A percentile compares a stretch with the other conserved stretches of the same genome.
These are phyloP conservation scores for Urocitellus parryii DNA, from an alignment of 2,113 vertebrate genomes.

Conservation along the genomic window DNA sequence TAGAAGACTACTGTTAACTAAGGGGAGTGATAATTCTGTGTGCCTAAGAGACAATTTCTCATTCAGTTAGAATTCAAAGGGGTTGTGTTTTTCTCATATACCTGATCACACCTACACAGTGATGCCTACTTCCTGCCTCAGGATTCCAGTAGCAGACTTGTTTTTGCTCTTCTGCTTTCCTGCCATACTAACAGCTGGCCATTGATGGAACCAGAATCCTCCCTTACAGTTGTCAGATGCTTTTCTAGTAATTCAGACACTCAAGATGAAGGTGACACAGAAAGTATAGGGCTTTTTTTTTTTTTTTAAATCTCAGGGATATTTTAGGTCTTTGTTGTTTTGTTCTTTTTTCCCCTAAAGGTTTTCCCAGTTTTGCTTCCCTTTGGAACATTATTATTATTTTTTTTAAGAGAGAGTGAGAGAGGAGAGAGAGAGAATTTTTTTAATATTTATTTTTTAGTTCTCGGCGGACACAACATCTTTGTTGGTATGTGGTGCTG, in stretches of 20 bases:
- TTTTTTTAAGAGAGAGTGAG: no score
- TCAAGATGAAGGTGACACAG: neutral
- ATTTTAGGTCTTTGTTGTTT: neutral
- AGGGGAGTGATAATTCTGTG: neutral
- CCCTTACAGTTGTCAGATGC: neutral
- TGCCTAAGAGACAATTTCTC: neutral
- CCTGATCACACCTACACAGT: neutral
- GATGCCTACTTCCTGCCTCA: neutral
- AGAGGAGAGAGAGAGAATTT: no score
- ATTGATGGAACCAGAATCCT: neutral
- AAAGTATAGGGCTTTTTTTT: neutral
- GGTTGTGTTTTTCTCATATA: neutral
- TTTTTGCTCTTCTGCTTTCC: neutral
- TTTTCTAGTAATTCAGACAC: neutral
- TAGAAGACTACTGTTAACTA: neutral
- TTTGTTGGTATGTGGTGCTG: no score
- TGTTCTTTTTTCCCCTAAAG: neutral
- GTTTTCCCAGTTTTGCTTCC: neutral
- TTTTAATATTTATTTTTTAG: no score
- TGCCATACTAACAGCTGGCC: neutral
- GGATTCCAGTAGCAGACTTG: neutral
- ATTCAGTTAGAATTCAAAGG: neutral
- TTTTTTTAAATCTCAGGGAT: neutral
- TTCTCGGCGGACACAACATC: no score
- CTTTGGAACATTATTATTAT: neutral